These are phyloP conservation scores for Siniperca chuatsi DNA, from an alignment of 2,113 vertebrate species.

Conservation along the genomic window DNA sequence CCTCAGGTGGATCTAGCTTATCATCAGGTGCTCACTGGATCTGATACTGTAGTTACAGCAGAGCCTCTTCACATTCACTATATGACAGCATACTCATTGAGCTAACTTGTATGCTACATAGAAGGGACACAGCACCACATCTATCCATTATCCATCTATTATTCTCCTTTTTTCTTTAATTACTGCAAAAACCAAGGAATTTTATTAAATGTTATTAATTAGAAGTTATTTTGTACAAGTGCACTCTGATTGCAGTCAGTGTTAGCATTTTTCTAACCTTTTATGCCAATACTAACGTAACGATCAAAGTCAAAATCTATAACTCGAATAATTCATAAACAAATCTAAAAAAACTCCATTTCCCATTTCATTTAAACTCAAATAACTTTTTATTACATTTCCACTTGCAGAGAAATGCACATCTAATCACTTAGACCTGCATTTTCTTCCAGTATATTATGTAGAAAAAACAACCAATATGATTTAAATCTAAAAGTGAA, in stretches of 20 bases:
- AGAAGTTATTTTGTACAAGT: background rate
- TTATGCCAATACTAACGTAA: background rate
- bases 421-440: background rate
- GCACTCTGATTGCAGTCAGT: background rate
- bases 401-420: too few relatives aligned
- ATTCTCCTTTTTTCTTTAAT: conserved; percentile 10
- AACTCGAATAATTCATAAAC: background rate
- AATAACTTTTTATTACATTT: too few relatives aligned
- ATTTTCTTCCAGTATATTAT: background rate
- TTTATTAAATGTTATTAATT: background rate
- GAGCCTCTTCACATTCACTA: background rate
- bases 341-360: background rate
- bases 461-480: background rate
- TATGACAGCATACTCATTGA: conserved; percentile 7
- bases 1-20: conserved; percentile 61
- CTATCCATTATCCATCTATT: background rate
- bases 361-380: background rate
- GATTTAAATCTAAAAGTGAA: background rate
- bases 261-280: background rate
- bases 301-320: background rate
- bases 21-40: conserved; percentile 56
- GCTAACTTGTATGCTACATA: background rate
- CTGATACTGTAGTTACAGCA: conserved; percentile 37
- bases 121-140: background rate
- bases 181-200: background rate